Evolutionary conservation across 1,140 invertebrate genomes (phyloP), one percentile per base, ranked within the genome.

Genomic region (Coenobita brevimanus): DNA sequence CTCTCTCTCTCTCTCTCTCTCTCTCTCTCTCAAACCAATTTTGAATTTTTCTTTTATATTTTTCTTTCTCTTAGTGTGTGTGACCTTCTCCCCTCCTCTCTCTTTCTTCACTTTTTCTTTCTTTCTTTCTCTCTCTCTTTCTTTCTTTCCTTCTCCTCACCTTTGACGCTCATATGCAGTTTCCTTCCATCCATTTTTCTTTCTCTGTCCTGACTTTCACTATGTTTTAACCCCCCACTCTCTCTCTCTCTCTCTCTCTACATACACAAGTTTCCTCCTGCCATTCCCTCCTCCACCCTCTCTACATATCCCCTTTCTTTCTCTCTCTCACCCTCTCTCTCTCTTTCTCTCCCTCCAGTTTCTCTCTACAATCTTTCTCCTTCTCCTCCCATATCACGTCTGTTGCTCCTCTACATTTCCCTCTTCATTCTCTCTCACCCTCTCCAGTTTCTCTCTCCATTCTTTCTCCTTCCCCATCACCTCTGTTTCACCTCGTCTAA

Each of bases 281-380:
- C 27, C 41, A 36, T 13, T 36, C 38, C 27, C 36, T 50, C 41
- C 33, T 8, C 27, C 17, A 57, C 30, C 64, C 15, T 82, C 80
- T 69, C 33, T 17, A 62, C 62, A 43, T 24, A 24, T 27, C 8
- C 78, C 33, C 79, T 67, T 21, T 82, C 79, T 82, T 30, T 46
- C 36, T 67, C n/a, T 67, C 62, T 67, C 30, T 83, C 64, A 50
- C 15, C 50, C 67, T 71, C 24, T 71, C 30, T 73, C 79, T 62
- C 33, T 67, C 36, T 30, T 3, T 33, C 30, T 2, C n/a, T 60
- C 62, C 60, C 41, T 4, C 13, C 76, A 60, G 27, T 79, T 36
- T 67, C 60, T 81, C 79, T 67, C 36, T 81, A 24, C 62, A 38
- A 41, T 10, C 38, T 15, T 73, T 3, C 36, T 73, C 0, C 41